phyloP scores from a whole-genome alignment of 1,140 invertebrate genomes.

The Glossosoma conforme region DNA sequence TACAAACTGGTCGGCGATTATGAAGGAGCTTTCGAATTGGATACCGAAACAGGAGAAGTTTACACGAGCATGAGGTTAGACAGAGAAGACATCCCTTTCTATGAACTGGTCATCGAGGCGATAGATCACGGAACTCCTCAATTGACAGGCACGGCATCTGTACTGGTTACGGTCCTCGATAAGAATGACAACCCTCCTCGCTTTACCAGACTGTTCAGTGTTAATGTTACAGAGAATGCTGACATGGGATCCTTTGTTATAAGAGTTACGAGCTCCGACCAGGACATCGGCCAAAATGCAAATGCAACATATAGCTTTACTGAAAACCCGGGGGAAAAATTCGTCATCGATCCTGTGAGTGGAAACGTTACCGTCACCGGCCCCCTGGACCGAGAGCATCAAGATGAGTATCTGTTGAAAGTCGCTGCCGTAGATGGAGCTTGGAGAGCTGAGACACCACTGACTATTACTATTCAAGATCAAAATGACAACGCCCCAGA shows the following conservation, averaged over 20 bases:
- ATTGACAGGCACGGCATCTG: constrained; percentile 77
- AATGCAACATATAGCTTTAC: constrained; percentile 86
- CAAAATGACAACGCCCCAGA: constrained; percentile 92
- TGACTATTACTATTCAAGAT: constrained; percentile 91
- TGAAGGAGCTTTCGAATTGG: constrained; percentile 75
- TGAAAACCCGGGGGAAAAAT: constrained; percentile 84
- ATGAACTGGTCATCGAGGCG: constrained; percentile 81
- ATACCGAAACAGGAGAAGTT: constrained; percentile 76
- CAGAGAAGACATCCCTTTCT: constrained; percentile 78
- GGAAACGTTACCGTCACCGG: constrained; percentile 90
- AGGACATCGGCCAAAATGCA: constrained; percentile 81
- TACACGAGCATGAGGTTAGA: constrained; percentile 81
- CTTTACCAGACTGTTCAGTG: constrained; percentile 87
- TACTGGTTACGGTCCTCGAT: constrained; percentile 78
- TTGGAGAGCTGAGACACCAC: constrained; percentile 80
- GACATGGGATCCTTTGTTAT: constrained; percentile 90
- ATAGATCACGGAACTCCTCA: constrained; percentile 80
- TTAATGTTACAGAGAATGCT: constrained; percentile 93
- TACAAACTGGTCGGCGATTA: constrained; percentile 74
- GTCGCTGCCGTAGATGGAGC: constrained; percentile 83
- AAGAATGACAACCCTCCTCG: constrained; percentile 94
- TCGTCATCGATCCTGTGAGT: constrained; percentile 78
- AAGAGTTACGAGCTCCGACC: constrained; percentile 84
- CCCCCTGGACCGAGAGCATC: constrained; percentile 78
- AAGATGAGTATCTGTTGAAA: constrained; percentile 87